phyloP scores from a whole-genome alignment of 2,888 invertebrate species.

The Lysandra coridon region DNA sequence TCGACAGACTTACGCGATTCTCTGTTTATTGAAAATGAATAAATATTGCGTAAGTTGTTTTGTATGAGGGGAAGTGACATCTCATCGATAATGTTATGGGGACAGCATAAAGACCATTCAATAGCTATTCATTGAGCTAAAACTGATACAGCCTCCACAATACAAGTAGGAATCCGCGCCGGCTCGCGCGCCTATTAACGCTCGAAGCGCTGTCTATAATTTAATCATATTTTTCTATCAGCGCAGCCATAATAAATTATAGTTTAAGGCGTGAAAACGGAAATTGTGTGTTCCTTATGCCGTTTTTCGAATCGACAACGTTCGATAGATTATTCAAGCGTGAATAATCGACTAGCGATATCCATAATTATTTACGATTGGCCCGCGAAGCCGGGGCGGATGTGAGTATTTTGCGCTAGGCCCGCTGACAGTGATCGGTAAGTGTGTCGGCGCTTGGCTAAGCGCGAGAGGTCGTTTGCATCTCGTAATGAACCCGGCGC shows the following conservation, averaged over 20 bases:
- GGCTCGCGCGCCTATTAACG: slow-evolving; percentile 32
- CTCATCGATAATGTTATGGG: slow-evolving; percentile 54
- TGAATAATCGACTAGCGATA: slow-evolving; percentile 62
- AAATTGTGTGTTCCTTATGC: slow-evolving; percentile 44
- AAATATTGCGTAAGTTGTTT: slow-evolving; percentile 28
- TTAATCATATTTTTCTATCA: slow-evolving; percentile 38
- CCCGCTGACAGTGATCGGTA: slow-evolving; percentile 67
- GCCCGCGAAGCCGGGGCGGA: slow-evolving; percentile 67
- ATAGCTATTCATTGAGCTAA: slow-evolving; percentile 62
- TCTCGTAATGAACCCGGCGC: slow-evolving; percentile 54
- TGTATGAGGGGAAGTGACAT: slow-evolving; percentile 51
- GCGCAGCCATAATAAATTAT: slow-evolving; percentile 39
- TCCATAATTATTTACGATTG: slow-evolving; percentile 76
- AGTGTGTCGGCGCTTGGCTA: slow-evolving; percentile 64
- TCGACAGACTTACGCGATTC: slow-evolving; percentile 7
- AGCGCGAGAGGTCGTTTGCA: slow-evolving; percentile 75
- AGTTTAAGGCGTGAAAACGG: slow-evolving; percentile 42
- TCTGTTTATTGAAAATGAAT: slow-evolving; percentile 31
- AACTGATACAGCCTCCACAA: slow-evolving; percentile 47
- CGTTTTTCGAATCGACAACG: slow-evolving; percentile 42
- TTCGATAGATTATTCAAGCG: slow-evolving; percentile 42
- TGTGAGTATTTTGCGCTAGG: slow-evolving; percentile 72
- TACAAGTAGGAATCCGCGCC: slow-evolving; percentile 14
- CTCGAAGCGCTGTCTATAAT: slow-evolving; percentile 35
- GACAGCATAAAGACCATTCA: slow-evolving; percentile 52